These are phyloP conservation scores for Amphimallon solstitiale DNA, from an alignment of 2,888 invertebrate genomes.

Conservation along the genomic window DNA sequence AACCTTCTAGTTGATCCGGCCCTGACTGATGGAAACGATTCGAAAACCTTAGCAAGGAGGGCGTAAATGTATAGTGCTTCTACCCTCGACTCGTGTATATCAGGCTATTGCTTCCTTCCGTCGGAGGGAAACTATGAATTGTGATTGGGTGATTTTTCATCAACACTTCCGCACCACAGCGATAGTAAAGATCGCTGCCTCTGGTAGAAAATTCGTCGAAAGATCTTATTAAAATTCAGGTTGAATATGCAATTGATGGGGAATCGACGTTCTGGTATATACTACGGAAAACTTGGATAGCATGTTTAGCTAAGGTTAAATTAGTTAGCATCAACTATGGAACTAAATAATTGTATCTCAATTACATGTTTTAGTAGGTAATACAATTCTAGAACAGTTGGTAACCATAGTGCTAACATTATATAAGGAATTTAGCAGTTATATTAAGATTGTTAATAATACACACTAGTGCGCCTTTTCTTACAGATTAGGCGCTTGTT, in stretches of 20 bases:
- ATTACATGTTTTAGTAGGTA: too few species aligned
- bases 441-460: too few species aligned
- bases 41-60: neutral
- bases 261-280: neutral
- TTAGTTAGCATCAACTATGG: too few species aligned
- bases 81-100: constrained; percentile 10
- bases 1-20: constrained; percentile 23
- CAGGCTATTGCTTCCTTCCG: constrained; percentile 29
- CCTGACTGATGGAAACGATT: constrained; percentile 27
- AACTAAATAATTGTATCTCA: too few species aligned
- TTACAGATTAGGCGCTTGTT: too few species aligned
- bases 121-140: constrained; percentile 28
- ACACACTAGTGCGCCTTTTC: too few species aligned
- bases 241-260: constrained; percentile 24
- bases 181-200: neutral
- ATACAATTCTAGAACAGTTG: too few species aligned
- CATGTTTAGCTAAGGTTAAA: too few species aligned
- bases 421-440: too few species aligned
- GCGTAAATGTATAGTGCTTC: constrained; percentile 6
- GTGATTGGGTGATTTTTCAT: constrained; percentile 29
- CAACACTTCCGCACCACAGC: constrained; percentile 18
- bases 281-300: too few species aligned
- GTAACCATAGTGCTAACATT: too few species aligned
- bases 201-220: neutral
- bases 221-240: constrained; percentile 28